A percentile compares a stretch with the other conserved stretches of the same genome.
Evolutionary conservation across 2,797 vertebrate species (phyloP).

Genomic region (Heliangelus exortis): DNA sequence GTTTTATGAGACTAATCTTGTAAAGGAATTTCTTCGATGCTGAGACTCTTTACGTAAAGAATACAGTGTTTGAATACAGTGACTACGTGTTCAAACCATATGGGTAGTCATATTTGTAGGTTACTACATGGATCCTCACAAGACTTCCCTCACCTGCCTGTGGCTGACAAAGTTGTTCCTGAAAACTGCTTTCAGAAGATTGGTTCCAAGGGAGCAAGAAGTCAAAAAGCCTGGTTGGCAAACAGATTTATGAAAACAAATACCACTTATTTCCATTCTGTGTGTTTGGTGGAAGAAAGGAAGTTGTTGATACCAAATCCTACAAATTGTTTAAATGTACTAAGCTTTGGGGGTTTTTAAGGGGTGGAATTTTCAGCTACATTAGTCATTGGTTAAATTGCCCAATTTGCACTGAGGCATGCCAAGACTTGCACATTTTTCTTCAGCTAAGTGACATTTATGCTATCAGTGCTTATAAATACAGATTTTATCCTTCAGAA

Average conservation of each 20-base stretch:
- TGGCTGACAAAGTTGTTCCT: neutral
- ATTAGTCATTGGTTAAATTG: neutral
- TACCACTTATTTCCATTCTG: neutral
- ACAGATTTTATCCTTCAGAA: neutral
- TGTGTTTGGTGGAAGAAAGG: neutral
- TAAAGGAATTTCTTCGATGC: neutral
- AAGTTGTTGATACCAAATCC: neutral
- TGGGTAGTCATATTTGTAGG: neutral
- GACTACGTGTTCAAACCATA: neutral
- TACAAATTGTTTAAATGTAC: neutral
- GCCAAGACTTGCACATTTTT: accelerated
- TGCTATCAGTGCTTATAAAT: neutral
- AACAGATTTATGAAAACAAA: neutral
- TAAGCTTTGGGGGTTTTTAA: neutral
- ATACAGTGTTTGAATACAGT: neutral
- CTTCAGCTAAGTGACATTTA: neutral
- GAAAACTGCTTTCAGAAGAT: neutral
- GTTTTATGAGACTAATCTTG: neutral
- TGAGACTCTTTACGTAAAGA: neutral
- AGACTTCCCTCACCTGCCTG: neutral
- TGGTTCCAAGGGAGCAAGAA: neutral
- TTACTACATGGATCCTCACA: neutral
- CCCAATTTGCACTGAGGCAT: neutral
- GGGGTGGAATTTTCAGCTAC: neutral
- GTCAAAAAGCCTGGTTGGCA: neutral